These are phyloP conservation scores for Hycleus phaleratus DNA, from an alignment of 1,140 invertebrate genomes.

Conservation along the genomic window DNA sequence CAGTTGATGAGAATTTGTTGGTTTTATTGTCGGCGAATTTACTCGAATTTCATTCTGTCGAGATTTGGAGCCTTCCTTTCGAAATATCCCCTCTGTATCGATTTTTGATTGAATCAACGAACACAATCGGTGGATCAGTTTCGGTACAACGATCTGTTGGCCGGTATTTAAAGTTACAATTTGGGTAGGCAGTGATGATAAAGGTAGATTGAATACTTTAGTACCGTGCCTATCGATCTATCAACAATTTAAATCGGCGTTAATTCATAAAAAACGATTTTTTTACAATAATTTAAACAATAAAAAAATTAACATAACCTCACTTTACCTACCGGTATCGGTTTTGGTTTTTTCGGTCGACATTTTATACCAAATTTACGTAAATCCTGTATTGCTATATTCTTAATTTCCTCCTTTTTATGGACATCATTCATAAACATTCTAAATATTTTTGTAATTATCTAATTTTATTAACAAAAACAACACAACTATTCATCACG, in stretches of 20 bases:
- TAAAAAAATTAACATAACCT: constrained; percentile 8
- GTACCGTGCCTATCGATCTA: constrained; percentile 34
- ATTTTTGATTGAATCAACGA: constrained; percentile 57
- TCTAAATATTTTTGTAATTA: constrained; percentile 26
- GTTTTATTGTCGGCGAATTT: constrained; percentile 16
- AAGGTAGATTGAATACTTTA: constrained; percentile 54
- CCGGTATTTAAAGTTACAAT: constrained; percentile 52
- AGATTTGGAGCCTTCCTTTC: constrained; percentile 73
- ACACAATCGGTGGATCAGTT: constrained; percentile 65
- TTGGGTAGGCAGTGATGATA: constrained; percentile 51
- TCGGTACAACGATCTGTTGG: constrained; percentile 59
- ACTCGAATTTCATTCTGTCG: constrained; percentile 74
- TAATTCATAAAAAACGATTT: constrained; percentile 10
- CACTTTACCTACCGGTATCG: constrained; percentile 43
- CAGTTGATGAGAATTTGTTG: not conserved
- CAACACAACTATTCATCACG: not conserved
- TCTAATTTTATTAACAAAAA: constrained; percentile 1
- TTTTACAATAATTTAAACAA: not conserved
- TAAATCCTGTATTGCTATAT: constrained; percentile 51
- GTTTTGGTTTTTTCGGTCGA: constrained; percentile 51
- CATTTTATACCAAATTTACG: constrained; percentile 56
- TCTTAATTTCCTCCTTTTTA: constrained; percentile 55
- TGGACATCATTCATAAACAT: constrained; percentile 60
- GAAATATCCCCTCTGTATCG: constrained; percentile 70
- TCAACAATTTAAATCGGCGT: constrained; percentile 16